A percentile compares a stretch with the other conserved stretches of the same genome.
These are phyloP conservation scores for Corynorhinus townsendii DNA, from an alignment of 2,113 vertebrate genomes.

Conservation along the genomic window DNA sequence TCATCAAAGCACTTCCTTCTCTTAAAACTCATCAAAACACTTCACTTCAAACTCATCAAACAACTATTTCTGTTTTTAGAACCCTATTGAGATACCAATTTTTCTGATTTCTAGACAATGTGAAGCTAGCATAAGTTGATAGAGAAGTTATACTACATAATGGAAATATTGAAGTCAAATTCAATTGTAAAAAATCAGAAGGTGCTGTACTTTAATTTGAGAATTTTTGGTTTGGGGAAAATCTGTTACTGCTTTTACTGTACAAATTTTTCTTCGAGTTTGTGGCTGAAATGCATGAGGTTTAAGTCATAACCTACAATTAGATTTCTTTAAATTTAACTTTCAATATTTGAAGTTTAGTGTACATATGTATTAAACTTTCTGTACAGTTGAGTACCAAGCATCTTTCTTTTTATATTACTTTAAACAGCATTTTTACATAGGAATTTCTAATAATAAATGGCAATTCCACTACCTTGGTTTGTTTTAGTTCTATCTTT, in stretches of 20 bases:
- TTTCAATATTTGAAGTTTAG: conserved; percentile 18
- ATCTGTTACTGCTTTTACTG: neutral
- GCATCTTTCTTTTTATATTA: neutral
- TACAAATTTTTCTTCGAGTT: conserved; percentile 7
- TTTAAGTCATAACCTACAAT: conserved; percentile 40
- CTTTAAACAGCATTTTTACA: conserved; percentile 26
- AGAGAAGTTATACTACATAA: neutral
- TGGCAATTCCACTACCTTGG: neutral
- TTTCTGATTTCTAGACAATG: neutral
- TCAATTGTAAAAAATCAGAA: conserved; percentile 17
- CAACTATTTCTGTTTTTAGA: conserved; percentile 27
- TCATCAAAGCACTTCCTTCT: neutral
- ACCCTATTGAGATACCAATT: neutral
- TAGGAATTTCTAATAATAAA: conserved; percentile 15
- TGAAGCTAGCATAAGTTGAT: neutral
- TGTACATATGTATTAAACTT: neutral
- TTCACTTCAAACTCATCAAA: neutral
- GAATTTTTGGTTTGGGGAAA: conserved; percentile 1
- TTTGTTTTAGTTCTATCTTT: conserved; percentile 23
- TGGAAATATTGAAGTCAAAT: neutral
- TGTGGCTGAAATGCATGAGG: conserved; percentile 31
- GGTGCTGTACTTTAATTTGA: conserved; percentile 31
- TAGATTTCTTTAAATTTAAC: conserved; percentile 27
- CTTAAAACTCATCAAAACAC: neutral
- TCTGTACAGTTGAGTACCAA: neutral